Conservation (phyloP, 1,140 invertebrate genomes). For the Teleogryllus occipitalis region DNA sequence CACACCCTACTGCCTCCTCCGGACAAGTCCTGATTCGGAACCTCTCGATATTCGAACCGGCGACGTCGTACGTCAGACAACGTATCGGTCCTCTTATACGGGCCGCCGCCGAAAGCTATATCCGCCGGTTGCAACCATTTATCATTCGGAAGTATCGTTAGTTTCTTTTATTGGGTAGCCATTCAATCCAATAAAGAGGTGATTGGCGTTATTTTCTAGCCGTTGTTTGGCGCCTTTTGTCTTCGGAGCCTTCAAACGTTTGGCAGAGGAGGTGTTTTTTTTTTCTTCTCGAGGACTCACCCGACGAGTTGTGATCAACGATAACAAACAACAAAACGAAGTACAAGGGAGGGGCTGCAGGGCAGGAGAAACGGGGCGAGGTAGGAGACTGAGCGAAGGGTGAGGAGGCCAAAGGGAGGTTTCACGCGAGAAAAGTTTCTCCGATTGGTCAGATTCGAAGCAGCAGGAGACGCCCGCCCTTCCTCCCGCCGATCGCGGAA, state of each 20-base stretch:
- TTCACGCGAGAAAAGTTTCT: neutral
- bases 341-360: neutral
- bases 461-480: too few relatives aligned
- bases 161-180: neutral
- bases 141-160: neutral
- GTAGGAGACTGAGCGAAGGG: neutral
- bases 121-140: neutral
- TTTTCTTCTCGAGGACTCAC: neutral
- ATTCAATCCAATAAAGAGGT: neutral
- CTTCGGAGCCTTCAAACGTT: neutral
- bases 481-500: neutral
- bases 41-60: neutral
- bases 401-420: neutral
- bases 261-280: neutral
- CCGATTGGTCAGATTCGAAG: neutral
- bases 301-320: slow-evolving; percentile 3
- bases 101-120: neutral
- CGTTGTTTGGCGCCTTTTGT: neutral
- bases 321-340: neutral
- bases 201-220: slow-evolving; percentile 4
- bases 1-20: too few relatives aligned
- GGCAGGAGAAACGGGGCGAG: neutral
- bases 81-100: neutral
- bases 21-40: too few relatives aligned
- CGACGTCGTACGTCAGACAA: neutral